Percentiles rank a stretch among this genome's conserved stretches.
These are phyloP conservation scores for Dicaeum eximium DNA, from an alignment of 2,113 vertebrate species.

Conservation along the genomic window DNA sequence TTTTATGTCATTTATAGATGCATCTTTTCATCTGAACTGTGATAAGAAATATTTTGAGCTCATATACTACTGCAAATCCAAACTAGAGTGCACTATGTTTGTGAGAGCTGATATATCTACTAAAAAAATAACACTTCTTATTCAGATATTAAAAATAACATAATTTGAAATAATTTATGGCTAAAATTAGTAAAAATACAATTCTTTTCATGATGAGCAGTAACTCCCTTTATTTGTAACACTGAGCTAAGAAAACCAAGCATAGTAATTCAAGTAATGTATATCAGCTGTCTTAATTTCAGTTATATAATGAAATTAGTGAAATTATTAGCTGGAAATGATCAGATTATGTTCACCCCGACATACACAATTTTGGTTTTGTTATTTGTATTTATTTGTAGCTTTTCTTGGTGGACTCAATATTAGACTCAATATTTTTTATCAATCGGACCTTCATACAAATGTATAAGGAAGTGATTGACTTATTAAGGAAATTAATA, in stretches of 20 bases:
- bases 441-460: neutral
- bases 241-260: neutral
- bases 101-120: neutral
- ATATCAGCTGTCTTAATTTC: neutral
- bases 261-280: neutral
- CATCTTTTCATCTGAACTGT: neutral
- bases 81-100: neutral
- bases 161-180: neutral
- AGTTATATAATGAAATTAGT: neutral
- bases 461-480: neutral
- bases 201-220: neutral
- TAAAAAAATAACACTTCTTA: neutral
- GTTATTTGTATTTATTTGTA: neutral
- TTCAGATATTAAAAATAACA: neutral
- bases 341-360: neutral
- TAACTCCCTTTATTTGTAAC: neutral
- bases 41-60: neutral
- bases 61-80: neutral
- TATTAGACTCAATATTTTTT: neutral
- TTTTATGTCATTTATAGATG: neutral
- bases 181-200: neutral
- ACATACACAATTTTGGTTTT: neutral
- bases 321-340: neutral
- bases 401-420: neutral
- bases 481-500: neutral